Evolutionary conservation across 2,888 invertebrate species (phyloP), one percentile per base, ranked within the genome.

Genomic region (Ariolimax columbianus): DNA sequence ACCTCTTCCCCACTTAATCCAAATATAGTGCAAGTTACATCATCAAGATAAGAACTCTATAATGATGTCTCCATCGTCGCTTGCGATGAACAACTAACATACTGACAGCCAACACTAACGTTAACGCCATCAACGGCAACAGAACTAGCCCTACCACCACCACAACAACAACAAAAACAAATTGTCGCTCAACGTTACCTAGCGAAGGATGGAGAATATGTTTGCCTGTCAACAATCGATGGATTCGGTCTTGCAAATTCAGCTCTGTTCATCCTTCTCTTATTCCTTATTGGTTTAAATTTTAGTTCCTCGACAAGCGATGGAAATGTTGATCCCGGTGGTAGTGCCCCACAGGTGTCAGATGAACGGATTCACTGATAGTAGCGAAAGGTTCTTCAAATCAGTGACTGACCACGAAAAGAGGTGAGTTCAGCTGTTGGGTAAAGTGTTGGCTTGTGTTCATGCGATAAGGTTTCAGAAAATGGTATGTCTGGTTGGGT

Each of bases 241-340:
- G 43, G 73, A 11, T 73, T 73, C 30, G n/a, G 14, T 66, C 73
- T 73, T 17, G n/a, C 43, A 47, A 73, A 73, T 17, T 30, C 19
- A 43, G 43, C 11, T 47, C 73, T 73, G 73, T 47, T 73, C 73
- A 73, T 73, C 40, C 19, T 72, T 73, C 38, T 72, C 9, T 7
- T n/a, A n/a, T n/a, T n/a, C n/a, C n/a, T n/a, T n/a, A n/a, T n/a
- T n/a, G n/a, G n/a, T n/a, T n/a, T n/a, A n/a, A n/a, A n/a, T n/a
- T n/a, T n/a, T n/a, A n/a, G n/a, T n/a, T 7, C 33, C 33, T 14
- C 4, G 59, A n/a, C 4, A 4, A 63, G 59, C n/a, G 33, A 30
- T 33, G 14, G 2, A 17, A 30, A 17, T 11, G 9, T 9, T 30
- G 9, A 3, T 66, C 2, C 30, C 3, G 9, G 17, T 66, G 66